phyloP scores from a whole-genome alignment of 2,113 vertebrate species.

The Podarcis raffonei region DNA sequence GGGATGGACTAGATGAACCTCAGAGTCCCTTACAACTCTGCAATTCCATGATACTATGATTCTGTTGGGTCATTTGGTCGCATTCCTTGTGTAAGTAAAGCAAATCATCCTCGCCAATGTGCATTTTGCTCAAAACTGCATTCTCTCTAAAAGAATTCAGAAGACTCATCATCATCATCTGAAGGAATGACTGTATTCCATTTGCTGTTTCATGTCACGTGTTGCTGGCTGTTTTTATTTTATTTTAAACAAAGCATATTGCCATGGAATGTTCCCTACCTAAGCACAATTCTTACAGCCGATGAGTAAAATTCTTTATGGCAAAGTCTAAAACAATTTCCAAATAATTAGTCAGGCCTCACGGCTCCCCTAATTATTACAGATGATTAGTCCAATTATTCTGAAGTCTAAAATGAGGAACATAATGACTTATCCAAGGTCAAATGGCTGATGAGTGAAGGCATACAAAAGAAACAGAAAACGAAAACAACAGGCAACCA shows the following conservation, averaged over 20 bases:
- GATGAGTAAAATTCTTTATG: conserved; percentile 1
- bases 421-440: conserved; percentile 23
- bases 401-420: conserved; percentile 16
- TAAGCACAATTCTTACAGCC: neutral
- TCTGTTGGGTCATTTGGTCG: neutral
- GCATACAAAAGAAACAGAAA: neutral
- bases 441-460: conserved; percentile 15
- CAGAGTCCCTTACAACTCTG: no score
- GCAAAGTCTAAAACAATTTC: conserved; percentile 26
- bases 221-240: neutral
- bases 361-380: conserved; percentile 22
- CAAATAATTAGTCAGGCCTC: conserved; percentile 28
- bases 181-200: neutral
- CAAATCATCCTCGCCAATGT: neutral
- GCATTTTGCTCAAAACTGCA: neutral
- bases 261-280: neutral
- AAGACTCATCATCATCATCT: neutral
- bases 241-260: neutral
- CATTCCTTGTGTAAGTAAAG: neutral
- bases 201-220: neutral
- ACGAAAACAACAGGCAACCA: neutral
- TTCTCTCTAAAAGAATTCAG: neutral
- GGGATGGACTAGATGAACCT: no score
- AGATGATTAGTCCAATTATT: conserved; percentile 36
- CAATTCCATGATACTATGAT: no score